These are phyloP conservation scores for Triplophysa yarkandensis DNA, from an alignment of 2,797 vertebrate species.

Conservation along the genomic window DNA sequence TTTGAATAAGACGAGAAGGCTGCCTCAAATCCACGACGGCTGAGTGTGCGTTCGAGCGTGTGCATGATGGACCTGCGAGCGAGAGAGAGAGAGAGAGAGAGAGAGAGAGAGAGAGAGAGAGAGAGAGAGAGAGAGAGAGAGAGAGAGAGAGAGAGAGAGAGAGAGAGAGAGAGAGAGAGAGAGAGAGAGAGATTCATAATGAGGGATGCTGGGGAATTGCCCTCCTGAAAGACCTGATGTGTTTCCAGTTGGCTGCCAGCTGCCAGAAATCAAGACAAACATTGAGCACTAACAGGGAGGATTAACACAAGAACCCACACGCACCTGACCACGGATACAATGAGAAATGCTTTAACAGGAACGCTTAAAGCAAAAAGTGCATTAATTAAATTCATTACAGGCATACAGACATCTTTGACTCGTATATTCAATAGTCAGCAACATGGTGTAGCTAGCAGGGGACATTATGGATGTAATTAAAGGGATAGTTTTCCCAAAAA, in stretches of 20 bases:
- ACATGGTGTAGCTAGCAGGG: slow-evolving; percentile 87
- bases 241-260: slow-evolving; percentile 97
- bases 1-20: slow-evolving; percentile 93
- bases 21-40: slow-evolving; percentile 92
- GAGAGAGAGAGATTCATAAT: slow-evolving; percentile 87
- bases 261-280: slow-evolving; percentile 93
- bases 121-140: slow-evolving; percentile 67
- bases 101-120: slow-evolving; percentile 68
- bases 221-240: slow-evolving; percentile 94
- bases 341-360: slow-evolving; percentile 17
- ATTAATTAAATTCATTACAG: slow-evolving; percentile 95
- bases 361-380: slow-evolving; percentile 86
- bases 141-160: slow-evolving; percentile 68
- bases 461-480: slow-evolving; percentile 92
- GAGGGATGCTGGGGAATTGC: slow-evolving; percentile 95
- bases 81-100: slow-evolving; percentile 75
- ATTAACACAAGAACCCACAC: slow-evolving; percentile 89
- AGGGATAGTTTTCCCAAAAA: too few relatives aligned
- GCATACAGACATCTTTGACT: slow-evolving; percentile 86
- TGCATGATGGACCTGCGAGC: slow-evolving; percentile 81
- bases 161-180: slow-evolving; percentile 68
- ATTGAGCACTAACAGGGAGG: slow-evolving; percentile 95
- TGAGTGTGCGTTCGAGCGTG: slow-evolving; percentile 62
- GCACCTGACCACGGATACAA: slow-evolving; percentile 24
- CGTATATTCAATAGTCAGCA: slow-evolving; percentile 91